These are phyloP conservation scores for Tortricodes alternella DNA, from an alignment of 2,888 invertebrate genomes.

Conservation along the genomic window DNA sequence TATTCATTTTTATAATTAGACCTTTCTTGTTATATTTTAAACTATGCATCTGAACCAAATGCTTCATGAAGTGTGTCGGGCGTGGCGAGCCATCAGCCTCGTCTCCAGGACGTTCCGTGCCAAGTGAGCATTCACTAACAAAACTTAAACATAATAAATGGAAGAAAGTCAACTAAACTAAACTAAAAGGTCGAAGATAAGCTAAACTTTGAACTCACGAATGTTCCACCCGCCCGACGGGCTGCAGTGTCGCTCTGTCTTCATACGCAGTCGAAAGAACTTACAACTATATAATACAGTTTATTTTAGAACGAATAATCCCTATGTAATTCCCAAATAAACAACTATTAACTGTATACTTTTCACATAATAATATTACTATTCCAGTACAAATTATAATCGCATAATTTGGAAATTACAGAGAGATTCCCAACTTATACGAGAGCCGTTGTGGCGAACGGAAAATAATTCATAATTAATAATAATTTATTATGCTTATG, in stretches of 20 bases:
- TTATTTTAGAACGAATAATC: conserved; percentile 32
- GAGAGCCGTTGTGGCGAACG: conserved; percentile 9
- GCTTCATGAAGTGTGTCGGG: conserved; percentile 61
- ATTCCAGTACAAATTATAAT: conserved; percentile 65
- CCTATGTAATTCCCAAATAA: conserved; percentile 31
- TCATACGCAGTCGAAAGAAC: conserved; percentile 29
- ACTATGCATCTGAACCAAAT: conserved; percentile 73
- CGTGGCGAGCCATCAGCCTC: conserved; percentile 43
- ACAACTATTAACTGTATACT: conserved; percentile 64
- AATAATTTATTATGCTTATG: conserved; percentile 34
- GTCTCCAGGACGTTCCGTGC: conserved; percentile 65
- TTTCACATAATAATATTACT: conserved; percentile 63
- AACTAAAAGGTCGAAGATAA: conserved; percentile 50
- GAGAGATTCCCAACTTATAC: not conserved
- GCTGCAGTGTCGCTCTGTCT: conserved; percentile 7
- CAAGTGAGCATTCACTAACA: conserved; percentile 41
- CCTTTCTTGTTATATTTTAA: conserved; percentile 77
- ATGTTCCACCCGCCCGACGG: not conserved
- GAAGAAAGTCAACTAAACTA: conserved; percentile 79
- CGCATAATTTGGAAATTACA: conserved; percentile 32
- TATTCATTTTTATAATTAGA: conserved; percentile 83
- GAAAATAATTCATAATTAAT: conserved; percentile 29
- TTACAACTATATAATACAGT: conserved; percentile 36
- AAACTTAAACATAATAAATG: conserved; percentile 74
- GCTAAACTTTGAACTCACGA: conserved; percentile 15